Conservation (phyloP, 2,797 vertebrate genomes). For the Lepus townsendii region DNA sequence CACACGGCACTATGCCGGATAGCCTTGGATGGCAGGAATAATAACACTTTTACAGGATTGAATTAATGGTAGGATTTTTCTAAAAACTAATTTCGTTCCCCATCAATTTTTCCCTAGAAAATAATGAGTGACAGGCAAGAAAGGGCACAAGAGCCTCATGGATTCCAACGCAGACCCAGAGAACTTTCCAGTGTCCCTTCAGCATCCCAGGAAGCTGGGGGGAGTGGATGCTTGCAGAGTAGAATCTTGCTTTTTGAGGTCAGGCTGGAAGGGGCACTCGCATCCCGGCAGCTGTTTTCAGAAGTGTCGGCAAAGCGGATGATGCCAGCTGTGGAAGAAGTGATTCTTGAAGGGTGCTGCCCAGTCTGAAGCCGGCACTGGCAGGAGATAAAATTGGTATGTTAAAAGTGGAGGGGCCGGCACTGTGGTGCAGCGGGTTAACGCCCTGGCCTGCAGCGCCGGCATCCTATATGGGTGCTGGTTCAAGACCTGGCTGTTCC, state of each 20-base stretch:
- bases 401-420: background rate
- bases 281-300: background rate
- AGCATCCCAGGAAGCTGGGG: background rate
- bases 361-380: background rate
- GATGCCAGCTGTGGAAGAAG: slow-evolving; percentile 55
- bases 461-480: too few relatives aligned
- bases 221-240: background rate
- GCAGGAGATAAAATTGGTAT: background rate
- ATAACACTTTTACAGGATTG: slow-evolving; percentile 70
- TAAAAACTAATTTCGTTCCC: slow-evolving; percentile 46
- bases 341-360: slow-evolving; percentile 40
- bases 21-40: slow-evolving; percentile 58
- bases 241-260: slow-evolving; percentile 47
- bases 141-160: background rate
- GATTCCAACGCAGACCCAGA: background rate
- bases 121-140: slow-evolving; percentile 22
- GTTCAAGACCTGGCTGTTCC: too few relatives aligned
- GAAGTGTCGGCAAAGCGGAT: background rate
- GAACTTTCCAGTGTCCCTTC: background rate
- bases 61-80: slow-evolving; percentile 69
- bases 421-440: too few relatives aligned
- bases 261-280: background rate
- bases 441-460: too few relatives aligned
- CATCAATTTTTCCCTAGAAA: background rate
- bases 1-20: slow-evolving; percentile 50